phyloP scores from a whole-genome alignment of 92 coral and sea anemone genomes.

The Heliopora coerulea region DNA sequence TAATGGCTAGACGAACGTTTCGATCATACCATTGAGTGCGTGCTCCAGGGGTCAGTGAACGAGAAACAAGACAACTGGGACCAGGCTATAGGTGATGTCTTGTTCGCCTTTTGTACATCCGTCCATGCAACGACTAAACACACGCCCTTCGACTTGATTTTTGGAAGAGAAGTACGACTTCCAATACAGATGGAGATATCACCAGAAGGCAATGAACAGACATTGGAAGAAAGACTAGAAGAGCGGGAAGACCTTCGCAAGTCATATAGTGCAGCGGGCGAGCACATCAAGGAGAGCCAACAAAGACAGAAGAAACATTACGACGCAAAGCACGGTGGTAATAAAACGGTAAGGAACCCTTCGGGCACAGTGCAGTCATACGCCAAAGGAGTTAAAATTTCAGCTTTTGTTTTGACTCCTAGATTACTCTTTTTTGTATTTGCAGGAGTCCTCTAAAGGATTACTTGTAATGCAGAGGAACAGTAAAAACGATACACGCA shows the following conservation, averaged over 20 bases:
- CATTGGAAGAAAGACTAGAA: constrained; percentile 13
- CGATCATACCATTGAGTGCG: too few species aligned
- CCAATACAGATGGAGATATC: constrained; percentile 19
- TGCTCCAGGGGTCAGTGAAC: too few species aligned
- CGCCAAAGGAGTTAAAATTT: not conserved
- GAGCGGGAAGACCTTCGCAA: constrained; percentile 4
- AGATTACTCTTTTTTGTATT: not conserved
- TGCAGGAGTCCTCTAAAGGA: constrained; percentile 22
- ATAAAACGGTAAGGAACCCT: not conserved
- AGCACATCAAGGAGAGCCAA: constrained; percentile 9
- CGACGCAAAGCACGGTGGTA: constrained; percentile 14
- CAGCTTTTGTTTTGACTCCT: not conserved
- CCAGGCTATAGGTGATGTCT: too few species aligned
- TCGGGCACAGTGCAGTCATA: too few species aligned
- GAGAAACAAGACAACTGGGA: too few species aligned
- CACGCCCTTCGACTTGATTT: not conserved
- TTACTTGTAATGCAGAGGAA: constrained; percentile 25
- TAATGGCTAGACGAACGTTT: too few species aligned
- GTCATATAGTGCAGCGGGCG: constrained; percentile 6
- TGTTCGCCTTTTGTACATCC: too few species aligned
- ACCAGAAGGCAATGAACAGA: not conserved
- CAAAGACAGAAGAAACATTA: constrained; percentile 18
- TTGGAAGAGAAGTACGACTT: constrained; percentile 18
- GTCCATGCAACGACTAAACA: too few species aligned
- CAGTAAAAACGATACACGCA: constrained; percentile 31